A percentile compares a stretch with the other conserved stretches of the same genome.
Evolutionary conservation across 1,140 invertebrate species (phyloP).

Genomic region (Sesamia nonagrioides): DNA sequence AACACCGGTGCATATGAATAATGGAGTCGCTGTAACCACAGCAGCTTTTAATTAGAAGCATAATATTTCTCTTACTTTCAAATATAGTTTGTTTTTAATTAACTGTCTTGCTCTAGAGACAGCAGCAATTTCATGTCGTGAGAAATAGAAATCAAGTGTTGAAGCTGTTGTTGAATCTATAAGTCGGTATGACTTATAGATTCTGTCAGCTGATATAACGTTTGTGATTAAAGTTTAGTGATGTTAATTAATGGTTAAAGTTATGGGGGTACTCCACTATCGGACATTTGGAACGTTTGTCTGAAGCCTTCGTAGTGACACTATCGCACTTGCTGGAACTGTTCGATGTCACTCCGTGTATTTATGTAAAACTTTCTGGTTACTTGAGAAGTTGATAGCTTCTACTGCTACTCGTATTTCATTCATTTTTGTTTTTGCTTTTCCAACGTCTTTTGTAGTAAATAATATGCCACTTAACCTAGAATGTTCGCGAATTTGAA

Average conservation of each 20-base stretch:
- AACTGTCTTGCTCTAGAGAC: neutral
- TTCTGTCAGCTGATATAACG: constrained; percentile 12
- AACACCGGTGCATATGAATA: constrained; percentile 12
- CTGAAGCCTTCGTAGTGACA: neutral
- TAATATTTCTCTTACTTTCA: constrained; percentile 30
- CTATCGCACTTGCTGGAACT: constrained; percentile 15
- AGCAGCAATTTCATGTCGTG: constrained; percentile 20
- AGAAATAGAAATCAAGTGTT: constrained; percentile 37
- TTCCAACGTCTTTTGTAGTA: neutral
- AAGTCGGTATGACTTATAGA: neutral
- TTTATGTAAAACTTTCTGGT: constrained; percentile 26
- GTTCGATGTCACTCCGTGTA: neutral
- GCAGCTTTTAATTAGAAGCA: constrained; percentile 27
- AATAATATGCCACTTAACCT: neutral
- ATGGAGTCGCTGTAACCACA: constrained; percentile 13
- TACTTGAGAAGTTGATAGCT: neutral
- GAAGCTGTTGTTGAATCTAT: constrained; percentile 7
- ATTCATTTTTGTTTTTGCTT: constrained; percentile 1
- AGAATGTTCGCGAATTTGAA: constrained; percentile 12
- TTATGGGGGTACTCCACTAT: constrained; percentile 10
- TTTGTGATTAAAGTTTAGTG: constrained; percentile 11
- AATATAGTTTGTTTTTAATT: constrained; percentile 9
- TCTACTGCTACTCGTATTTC: neutral
- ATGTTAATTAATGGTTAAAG: constrained; percentile 13
- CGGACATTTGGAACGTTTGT: neutral